phyloP scores from a whole-genome alignment of 2,797 vertebrate genomes.

The Periophthalmus magnuspinnatus region DNA sequence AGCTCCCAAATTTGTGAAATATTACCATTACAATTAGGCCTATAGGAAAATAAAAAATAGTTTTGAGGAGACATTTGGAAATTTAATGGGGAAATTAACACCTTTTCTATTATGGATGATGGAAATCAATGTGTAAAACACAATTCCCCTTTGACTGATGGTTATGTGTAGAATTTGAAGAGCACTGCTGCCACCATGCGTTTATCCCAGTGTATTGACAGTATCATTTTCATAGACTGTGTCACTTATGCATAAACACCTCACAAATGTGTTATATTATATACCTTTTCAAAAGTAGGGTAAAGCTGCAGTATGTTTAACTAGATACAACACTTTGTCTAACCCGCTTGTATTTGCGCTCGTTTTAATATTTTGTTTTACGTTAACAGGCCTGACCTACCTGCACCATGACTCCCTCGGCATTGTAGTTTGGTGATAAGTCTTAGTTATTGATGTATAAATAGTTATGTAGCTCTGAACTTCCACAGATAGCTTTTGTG shows the following conservation, averaged over 20 bases:
- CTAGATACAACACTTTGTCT: neutral
- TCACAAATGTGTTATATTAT: neutral
- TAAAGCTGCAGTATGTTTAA: neutral
- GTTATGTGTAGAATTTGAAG: neutral
- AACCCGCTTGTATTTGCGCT: neutral
- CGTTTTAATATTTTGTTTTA: neutral
- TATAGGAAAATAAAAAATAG: neutral
- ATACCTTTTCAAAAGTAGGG: neutral
- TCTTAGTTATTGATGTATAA: neutral
- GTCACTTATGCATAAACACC: neutral
- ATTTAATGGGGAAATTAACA: neutral
- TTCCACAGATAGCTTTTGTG: no score
- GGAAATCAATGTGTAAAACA: neutral
- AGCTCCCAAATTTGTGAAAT: no score
- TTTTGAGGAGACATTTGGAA: neutral
- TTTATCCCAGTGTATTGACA: neutral
- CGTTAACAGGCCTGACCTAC: neutral
- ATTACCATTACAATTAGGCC: no score
- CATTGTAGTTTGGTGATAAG: neutral
- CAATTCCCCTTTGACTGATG: neutral
- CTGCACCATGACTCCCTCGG: neutral
- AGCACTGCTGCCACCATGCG: conserved; percentile 49
- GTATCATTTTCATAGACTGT: no score
- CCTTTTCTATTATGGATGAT: neutral
- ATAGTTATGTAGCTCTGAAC: neutral